A percentile compares a stretch with the other conserved stretches of the same genome.
Evolutionary conservation across 2,113 vertebrate species (phyloP).

Genomic region (Phaethon lepturus): DNA sequence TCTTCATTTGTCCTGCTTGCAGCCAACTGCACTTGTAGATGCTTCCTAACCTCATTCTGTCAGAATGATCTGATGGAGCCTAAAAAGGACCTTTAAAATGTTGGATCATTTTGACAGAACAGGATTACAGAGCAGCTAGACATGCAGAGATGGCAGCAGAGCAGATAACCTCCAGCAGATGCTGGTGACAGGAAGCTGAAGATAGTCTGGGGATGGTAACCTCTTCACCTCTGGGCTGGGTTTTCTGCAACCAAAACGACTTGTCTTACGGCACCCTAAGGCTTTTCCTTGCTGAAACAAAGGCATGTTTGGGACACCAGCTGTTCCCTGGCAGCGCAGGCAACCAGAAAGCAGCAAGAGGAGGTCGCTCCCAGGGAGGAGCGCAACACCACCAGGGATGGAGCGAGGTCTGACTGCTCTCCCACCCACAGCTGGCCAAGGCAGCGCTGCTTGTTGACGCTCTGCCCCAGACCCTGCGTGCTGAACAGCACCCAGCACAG

Average conservation of each 20-base stretch:
- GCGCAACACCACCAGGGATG: neutral
- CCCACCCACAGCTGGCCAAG: neutral
- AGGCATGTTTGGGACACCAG: neutral
- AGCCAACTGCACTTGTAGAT: neutral
- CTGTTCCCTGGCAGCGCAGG: neutral
- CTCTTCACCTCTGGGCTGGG: neutral
- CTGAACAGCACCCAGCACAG: neutral
- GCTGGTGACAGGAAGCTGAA: neutral
- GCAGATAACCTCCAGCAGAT: neutral
- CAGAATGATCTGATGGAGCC: neutral
- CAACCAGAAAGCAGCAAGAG: neutral
- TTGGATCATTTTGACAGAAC: conserved; percentile 5
- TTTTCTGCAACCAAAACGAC: neutral
- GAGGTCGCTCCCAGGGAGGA: neutral
- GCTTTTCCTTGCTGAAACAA: neutral
- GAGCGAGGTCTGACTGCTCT: neutral
- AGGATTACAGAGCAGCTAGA: neutral
- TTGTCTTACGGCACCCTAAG: neutral
- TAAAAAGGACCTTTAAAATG: neutral
- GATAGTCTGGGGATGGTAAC: neutral
- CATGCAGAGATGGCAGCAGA: neutral
- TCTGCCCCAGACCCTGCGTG: neutral
- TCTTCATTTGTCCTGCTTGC: neutral
- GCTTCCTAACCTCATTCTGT: conserved; percentile 40
- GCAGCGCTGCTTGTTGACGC: neutral